Percentiles rank a stretch among this genome's conserved stretches.
Conservation (phyloP, 2,113 vertebrate species). For the Daubentonia madagascariensis region DNA sequence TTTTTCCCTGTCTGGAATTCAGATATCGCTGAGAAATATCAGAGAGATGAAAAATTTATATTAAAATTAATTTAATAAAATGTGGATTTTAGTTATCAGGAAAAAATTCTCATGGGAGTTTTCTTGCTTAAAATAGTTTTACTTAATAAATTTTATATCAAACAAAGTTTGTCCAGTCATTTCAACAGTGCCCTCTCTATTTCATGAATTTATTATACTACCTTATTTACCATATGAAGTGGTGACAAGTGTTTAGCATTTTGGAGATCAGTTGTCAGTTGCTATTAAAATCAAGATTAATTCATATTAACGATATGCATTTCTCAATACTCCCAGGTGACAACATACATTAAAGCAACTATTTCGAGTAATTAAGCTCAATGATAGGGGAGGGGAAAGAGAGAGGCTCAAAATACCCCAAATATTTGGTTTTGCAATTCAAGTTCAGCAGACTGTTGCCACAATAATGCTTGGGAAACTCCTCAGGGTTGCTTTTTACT, state of each 20-base stretch:
- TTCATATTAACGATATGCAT: constrained; percentile 88
- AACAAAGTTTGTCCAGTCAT: constrained; percentile 76
- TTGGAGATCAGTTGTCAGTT: constrained; percentile 85
- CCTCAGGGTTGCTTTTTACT: constrained; percentile 71
- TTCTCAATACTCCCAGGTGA: constrained; percentile 84
- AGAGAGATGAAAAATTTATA: constrained; percentile 1
- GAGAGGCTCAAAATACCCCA: constrained; percentile 67
- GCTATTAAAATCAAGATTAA: constrained; percentile 89
- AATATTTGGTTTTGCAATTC: constrained; percentile 72
- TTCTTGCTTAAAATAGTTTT: constrained; percentile 50
- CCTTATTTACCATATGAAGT: constrained; percentile 78
- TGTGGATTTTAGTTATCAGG: constrained; percentile 33
- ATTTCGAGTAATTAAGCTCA: constrained; percentile 86
- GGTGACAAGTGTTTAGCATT: constrained; percentile 80
- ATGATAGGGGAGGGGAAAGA: constrained; percentile 75
- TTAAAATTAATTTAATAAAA: constrained; percentile 20
- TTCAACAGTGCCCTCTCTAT: constrained; percentile 50
- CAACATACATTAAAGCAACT: constrained; percentile 86
- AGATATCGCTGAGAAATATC: neutral
- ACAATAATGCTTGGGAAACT: constrained; percentile 51
- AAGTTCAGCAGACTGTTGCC: constrained; percentile 76
- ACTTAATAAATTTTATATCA: constrained; percentile 24
- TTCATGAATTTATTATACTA: constrained; percentile 74
- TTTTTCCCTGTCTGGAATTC: neutral
- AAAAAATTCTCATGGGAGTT: constrained; percentile 3